Base-by-base conservation (phyloP, 2,797 vertebrate species). In the Buphagus erythrorhynchus region DNA sequence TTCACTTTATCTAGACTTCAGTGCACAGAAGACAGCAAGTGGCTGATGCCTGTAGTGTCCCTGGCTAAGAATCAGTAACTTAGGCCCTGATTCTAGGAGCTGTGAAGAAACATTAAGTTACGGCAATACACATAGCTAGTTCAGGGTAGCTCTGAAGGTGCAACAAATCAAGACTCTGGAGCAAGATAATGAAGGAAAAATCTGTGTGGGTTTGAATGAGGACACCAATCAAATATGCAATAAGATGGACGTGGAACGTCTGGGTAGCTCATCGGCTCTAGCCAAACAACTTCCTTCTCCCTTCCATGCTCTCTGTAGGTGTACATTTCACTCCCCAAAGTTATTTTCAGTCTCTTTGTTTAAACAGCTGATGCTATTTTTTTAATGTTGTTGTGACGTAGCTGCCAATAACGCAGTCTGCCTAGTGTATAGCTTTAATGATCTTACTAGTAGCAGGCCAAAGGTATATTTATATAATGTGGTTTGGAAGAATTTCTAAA, bases 321-420 rank as follows among this genome's bases (percentile, higher is more conserved):
- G 48, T 51, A 72, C 51, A 14, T 86, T 91, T 95, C 69, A 61
- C 48, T 87, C 76, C 57, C 19, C 16, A 51, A 48, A 55, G 66
- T 81, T 80, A 59, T 26, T 85, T 84, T 78, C 52, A 57, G 33
- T 67, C 21, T 62, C 5, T 33, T 49, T 66, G 86, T 62, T 49
- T 21, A 55, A 94, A 95, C 69, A 88, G 59, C 38, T 35, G 18
- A 93, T 49, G 91, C 55, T 88, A 5, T 62, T 68, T 86, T 94
- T 87, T 59, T 61, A 78, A 73, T 52, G 31, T 75, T 90, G 52
- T 46, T 97, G 69, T 93, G 59, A 95, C 12, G 12, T 85, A 96
- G 91, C 95, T 94, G 91, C 95, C 84, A 92, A 57, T 93, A 90
- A 86, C 0, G 9, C 63, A 94, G 54, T 92, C 91, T 93, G 88